Evolutionary conservation across 2,113 vertebrate species (phyloP).

Genomic region (Bubo blakistoni): DNA sequence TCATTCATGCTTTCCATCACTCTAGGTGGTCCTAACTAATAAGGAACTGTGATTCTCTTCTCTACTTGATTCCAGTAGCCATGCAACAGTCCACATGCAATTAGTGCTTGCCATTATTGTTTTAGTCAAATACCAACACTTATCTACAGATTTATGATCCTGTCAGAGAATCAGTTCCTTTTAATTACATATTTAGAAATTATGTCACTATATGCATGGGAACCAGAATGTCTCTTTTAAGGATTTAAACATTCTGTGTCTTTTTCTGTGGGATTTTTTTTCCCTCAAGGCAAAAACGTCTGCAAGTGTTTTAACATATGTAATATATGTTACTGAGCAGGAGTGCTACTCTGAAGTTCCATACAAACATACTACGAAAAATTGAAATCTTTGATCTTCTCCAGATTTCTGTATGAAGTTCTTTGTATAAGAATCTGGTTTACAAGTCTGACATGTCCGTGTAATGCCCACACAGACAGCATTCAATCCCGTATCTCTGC

Average conservation of each 20-base stretch:
- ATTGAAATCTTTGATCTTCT: not conserved
- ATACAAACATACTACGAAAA: not conserved
- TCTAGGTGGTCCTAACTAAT: conserved; percentile 72
- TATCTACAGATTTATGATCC: not conserved
- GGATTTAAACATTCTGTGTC: not conserved
- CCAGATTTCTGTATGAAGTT: not conserved
- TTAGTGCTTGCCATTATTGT: conserved; percentile 16
- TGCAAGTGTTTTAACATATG: not conserved
- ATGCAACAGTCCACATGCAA: conserved; percentile 26
- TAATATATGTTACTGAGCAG: not conserved
- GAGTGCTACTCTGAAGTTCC: not conserved
- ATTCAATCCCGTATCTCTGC: not conserved
- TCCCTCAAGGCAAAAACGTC: not conserved
- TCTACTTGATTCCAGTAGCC: conserved; percentile 41
- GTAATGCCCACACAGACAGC: not conserved
- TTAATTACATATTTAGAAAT: conserved; percentile 23
- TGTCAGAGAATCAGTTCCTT: not conserved
- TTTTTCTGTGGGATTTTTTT: not conserved
- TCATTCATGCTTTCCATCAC: conserved; percentile 61
- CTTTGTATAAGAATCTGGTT: not conserved
- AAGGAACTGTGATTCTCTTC: conserved; percentile 57
- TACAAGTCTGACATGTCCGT: not conserved
- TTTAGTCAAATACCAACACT: conserved; percentile 1
- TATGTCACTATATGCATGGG: not conserved
- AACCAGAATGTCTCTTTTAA: not conserved